Evolutionary conservation across 2,113 vertebrate genomes (phyloP).

Genomic region (Axis porcinus): DNA sequence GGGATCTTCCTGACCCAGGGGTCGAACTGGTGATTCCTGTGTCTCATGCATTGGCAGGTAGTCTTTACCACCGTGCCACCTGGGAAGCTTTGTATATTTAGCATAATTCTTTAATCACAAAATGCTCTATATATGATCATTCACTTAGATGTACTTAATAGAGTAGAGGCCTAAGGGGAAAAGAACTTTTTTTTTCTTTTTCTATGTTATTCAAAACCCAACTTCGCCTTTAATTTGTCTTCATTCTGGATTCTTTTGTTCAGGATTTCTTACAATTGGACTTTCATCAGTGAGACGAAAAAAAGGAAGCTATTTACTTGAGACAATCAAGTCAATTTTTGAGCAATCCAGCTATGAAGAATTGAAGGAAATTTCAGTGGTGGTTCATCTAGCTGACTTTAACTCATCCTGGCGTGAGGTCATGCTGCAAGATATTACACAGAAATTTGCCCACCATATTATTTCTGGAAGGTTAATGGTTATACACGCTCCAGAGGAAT

Average conservation of each 20-base stretch:
- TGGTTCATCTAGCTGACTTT: constrained; percentile 96
- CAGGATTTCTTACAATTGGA: constrained; percentile 96
- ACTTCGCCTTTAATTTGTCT: constrained; percentile 38
- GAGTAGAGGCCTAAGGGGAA: neutral
- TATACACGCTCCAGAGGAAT: constrained; percentile 95
- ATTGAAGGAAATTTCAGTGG: constrained; percentile 94
- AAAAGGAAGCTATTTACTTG: constrained; percentile 95
- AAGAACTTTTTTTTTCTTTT: neutral
- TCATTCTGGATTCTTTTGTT: constrained; percentile 65
- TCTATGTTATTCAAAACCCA: neutral
- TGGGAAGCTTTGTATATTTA: neutral
- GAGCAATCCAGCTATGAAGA: constrained; percentile 99
- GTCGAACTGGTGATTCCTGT: neutral
- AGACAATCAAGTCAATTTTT: constrained; percentile 97
- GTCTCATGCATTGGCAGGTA: neutral
- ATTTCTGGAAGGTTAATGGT: constrained; percentile 95
- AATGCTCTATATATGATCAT: constrained; percentile 13
- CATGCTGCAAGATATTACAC: constrained; percentile 93
- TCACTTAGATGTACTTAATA: constrained; percentile 11
- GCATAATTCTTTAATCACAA: neutral
- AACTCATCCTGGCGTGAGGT: constrained; percentile 93
- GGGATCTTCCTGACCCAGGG: neutral
- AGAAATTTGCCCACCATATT: constrained; percentile 97
- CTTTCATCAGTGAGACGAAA: constrained; percentile 95
- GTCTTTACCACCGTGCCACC: neutral